A percentile compares a stretch with the other conserved stretches of the same genome.
phyloP scores from a whole-genome alignment of 2,888 invertebrate species.

The Melanostoma mellinum region DNA sequence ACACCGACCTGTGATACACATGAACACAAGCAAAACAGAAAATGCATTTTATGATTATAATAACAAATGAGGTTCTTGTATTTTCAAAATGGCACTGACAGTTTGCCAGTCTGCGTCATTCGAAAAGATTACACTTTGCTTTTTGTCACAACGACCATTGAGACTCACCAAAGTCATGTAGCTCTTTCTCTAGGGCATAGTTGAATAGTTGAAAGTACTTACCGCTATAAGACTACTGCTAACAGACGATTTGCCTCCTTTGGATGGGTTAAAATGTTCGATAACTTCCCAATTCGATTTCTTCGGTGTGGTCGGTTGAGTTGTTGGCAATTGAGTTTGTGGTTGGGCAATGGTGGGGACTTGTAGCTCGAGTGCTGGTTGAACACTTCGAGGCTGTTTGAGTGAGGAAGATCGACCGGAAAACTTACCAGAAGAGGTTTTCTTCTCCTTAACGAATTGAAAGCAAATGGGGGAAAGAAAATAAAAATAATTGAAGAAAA shows the following conservation, averaged over 20 bases:
- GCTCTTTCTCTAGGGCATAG: background rate
- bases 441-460: constrained; percentile 47
- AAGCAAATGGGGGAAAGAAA: constrained; percentile 4
- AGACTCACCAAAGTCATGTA: background rate
- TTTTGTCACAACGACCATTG: background rate
- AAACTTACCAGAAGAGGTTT: constrained; percentile 77
- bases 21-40: constrained; percentile 12
- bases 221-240: constrained; percentile 86
- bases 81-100: constrained; percentile 1
- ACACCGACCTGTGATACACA: constrained; percentile 79
- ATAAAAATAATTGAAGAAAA: background rate
- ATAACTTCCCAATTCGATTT: constrained; percentile 96
- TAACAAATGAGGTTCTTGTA: constrained; percentile 42
- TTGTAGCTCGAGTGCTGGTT: constrained; percentile 80
- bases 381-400: constrained; percentile 82
- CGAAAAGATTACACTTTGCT: constrained; percentile 11
- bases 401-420: constrained; percentile 85
- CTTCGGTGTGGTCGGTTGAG: constrained; percentile 86
- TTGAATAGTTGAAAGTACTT: constrained; percentile 77
- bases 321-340: constrained; percentile 78
- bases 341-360: constrained; percentile 74
- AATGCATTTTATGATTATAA: constrained; percentile 51
- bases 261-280: constrained; percentile 89
- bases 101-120: constrained; percentile 3
- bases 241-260: constrained; percentile 85